Conservation (phyloP, 2,888 invertebrate species). For the Tachystola acroxantha region DNA sequence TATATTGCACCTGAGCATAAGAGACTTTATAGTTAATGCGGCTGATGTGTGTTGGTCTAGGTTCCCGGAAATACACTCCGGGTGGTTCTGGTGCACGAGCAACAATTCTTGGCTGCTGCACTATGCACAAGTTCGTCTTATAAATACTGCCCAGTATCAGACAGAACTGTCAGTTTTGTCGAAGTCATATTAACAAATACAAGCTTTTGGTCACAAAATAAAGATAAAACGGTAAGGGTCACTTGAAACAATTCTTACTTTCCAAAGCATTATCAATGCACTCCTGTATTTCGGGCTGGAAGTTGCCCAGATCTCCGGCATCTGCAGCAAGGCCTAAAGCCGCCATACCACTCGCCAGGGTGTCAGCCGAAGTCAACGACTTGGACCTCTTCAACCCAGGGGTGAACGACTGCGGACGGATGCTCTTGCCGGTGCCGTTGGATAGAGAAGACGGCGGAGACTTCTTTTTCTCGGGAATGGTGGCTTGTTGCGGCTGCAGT, state of each 20-base stretch:
- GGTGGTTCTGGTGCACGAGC: too few species aligned
- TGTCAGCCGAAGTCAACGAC: constrained; percentile 88
- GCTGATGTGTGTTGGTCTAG: too few species aligned
- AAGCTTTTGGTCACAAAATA: too few species aligned
- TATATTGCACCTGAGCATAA: too few species aligned
- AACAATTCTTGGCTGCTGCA: too few species aligned
- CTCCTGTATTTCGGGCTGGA: constrained; percentile 85
- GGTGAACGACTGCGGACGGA: constrained; percentile 60
- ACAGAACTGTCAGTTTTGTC: too few species aligned
- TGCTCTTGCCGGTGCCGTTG: constrained; percentile 64
- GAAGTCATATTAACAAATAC: too few species aligned
- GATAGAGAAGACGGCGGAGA: constrained; percentile 60
- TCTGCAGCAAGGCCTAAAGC: constrained; percentile 84
- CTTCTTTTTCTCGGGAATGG: constrained; percentile 66
- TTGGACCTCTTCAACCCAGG: constrained; percentile 87
- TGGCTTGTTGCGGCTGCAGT: constrained; percentile 61
- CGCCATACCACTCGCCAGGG: constrained; percentile 82
- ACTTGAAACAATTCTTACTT: constrained; percentile 69
- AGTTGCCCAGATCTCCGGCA: constrained; percentile 86
- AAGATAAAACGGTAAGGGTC: too few species aligned
- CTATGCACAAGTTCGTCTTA: too few species aligned
- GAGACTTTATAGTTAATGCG: too few species aligned
- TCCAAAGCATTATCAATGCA: constrained; percentile 87
- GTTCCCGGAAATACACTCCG: too few species aligned
- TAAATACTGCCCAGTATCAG: too few species aligned